Evolutionary conservation across 2,888 invertebrate genomes (phyloP), one percentile per base, ranked within the genome.

Genomic region (Polia nebulosa): DNA sequence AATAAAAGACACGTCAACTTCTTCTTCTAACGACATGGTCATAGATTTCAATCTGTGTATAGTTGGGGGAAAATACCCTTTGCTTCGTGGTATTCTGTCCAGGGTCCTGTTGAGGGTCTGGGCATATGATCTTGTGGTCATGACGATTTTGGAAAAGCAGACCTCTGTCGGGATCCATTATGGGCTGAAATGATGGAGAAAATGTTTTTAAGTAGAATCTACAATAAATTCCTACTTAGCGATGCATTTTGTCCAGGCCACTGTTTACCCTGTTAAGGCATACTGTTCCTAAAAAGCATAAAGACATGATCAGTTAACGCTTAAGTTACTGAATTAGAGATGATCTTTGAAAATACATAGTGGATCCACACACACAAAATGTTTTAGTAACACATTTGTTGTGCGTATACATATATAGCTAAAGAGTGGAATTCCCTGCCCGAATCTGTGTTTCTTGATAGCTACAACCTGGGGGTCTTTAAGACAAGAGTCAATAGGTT

Each of bases 91-190:
- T 97, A 89, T 97, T 97, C 77, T 96, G 96, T 0, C 97, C 97
- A 0, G 97, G 97, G 0, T 95, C 90, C 36, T 92, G 92, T 1
- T 89, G 88, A 0, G 98, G 97, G 87, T 98, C 97, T 0, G 98
- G 97, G 83, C 96, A 97, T 56, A 98, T 96, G 47, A 97, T 96
- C 91, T 98, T 98, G 82, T 97, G 96, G 88, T 98, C 98, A 77
- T 97, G 97, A 61, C 97, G 96, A 88, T 98, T 98, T 94, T 98
- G 97, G 85, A 98, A 98, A 41, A 97, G 91, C 32, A 98, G 89
- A 0, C 98, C 98, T 71, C 95, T 96, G 8, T 96, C 96, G n/a
- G 97, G 96, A 87, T 98, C 97, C 86, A 97, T 97, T 29, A 98
- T 90, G 0, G 97, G 96, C 95, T 96, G 89, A 1, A 87, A 87